Evolutionary conservation across 2,113 vertebrate species (phyloP).

Genomic region (Phrynocephalus versicolor): DNA sequence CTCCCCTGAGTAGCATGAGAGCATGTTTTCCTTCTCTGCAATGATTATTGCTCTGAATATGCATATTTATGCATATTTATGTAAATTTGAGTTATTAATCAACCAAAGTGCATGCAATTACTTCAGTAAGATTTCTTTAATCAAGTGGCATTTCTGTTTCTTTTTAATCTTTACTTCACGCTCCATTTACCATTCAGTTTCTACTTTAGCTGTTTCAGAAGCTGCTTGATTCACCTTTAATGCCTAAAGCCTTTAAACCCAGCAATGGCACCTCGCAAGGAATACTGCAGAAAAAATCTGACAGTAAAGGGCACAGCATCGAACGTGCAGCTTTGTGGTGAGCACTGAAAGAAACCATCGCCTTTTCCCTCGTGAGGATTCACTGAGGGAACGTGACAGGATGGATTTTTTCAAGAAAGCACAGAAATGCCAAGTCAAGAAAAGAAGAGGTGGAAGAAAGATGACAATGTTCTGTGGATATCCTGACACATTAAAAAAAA

Average conservation of each 20-base stretch:
- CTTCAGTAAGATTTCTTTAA: neutral
- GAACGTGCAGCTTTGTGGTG: neutral
- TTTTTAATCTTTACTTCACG: neutral
- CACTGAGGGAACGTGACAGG: neutral
- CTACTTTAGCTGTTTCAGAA: neutral
- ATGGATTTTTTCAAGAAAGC: neutral
- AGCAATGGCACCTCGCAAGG: neutral
- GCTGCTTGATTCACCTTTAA: neutral
- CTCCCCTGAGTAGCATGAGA: neutral
- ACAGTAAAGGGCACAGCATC: neutral
- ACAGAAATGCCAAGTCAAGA: neutral
- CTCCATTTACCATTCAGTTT: conserved; percentile 6
- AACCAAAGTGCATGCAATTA: neutral
- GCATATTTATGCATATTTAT: neutral
- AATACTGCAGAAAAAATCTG: conserved; percentile 3
- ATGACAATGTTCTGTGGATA: neutral
- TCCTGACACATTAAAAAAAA: neutral
- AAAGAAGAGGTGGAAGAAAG: neutral
- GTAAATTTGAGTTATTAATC: neutral
- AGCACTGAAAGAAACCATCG: neutral
- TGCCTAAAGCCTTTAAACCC: neutral
- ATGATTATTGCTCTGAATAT: neutral
- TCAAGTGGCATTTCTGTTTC: neutral
- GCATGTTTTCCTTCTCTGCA: neutral
- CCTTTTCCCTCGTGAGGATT: neutral